Evolutionary conservation across 2,888 invertebrate species (phyloP), one percentile per base, ranked within the genome.

Genomic region (Coecobrya sp.): DNA sequence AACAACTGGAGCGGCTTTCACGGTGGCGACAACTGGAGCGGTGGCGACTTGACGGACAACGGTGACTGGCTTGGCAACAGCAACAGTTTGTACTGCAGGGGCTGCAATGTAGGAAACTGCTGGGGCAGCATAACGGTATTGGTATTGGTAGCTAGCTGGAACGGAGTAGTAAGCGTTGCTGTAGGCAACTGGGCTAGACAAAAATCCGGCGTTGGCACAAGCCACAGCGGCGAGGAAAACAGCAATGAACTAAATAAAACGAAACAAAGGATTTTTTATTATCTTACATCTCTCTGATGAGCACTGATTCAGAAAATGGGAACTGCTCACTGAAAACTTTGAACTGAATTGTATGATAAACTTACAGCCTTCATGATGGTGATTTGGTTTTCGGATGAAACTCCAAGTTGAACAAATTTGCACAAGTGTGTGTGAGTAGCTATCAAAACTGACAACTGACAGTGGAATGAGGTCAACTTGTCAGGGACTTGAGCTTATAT

Each of bases 131-230:
- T 88, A 88, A 36, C 49, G 22, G 70, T 89, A 89, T 16, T 30
- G 19, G 36, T 52, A 85, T 49, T 76, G 89, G 70, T 92, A 92
- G 65, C 68, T 85, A n/a, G 49, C 68, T 84, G 52, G 79, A 7
- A 89, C 86, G 13, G 89, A 82, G 27, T 65, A 65, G 11, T 11
- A 25, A 4, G 70, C 76, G 59, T 82, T 59, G 59, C n/a, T 59
- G 59, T 19, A 81, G 25, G 22, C 22, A 8, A 19, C 19, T 13
- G 22, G 22, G 27, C 19, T 22, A 52, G 70, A n/a, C 42, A 89
- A 84, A 70, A 82, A 84, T 89, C 93, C 93, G 73, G 89, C 93
- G 59, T 89, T 87, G 85, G 89, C 91, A 52, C 13, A 68, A 36
- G 92, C 92, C 92, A 93, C 62, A 36, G 65, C 88, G 36, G 36